phyloP scores from a whole-genome alignment of 2,888 invertebrate species.

The Noctua comes region DNA sequence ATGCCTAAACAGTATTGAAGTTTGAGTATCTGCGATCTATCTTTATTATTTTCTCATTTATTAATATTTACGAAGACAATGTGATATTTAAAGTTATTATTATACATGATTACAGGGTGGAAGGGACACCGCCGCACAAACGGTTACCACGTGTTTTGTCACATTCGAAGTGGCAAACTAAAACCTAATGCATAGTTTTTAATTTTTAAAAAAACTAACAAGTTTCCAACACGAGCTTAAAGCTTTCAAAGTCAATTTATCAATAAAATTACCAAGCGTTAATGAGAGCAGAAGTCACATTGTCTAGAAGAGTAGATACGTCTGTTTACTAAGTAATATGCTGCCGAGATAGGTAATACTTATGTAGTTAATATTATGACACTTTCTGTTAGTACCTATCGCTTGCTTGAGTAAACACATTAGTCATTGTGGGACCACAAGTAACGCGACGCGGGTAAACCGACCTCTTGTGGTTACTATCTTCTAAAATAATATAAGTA shows the following conservation, averaged over 20 bases:
- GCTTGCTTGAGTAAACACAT: conserved; percentile 61
- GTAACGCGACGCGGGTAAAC: conserved; percentile 51
- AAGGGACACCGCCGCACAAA: no score
- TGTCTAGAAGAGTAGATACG: conserved; percentile 36
- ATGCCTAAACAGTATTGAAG: background rate
- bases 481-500: conserved; percentile 12
- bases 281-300: conserved; percentile 33
- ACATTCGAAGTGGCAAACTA: background rate
- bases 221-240: background rate
- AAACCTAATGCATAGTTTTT: background rate
- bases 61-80: background rate
- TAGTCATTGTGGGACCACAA: conserved; percentile 60
- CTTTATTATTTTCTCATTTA: background rate
- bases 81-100: no score
- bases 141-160: no score
- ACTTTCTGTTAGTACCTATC: conserved; percentile 50
- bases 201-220: no score
- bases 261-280: background rate
- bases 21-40: background rate
- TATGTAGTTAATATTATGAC: conserved; percentile 30
- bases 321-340: conserved; percentile 21
- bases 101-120: no score
- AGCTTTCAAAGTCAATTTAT: conserved; percentile 17
- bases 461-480: conserved; percentile 54
- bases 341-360: conserved; percentile 16